Percentiles rank a stretch among this genome's conserved stretches.
phyloP scores from a whole-genome alignment of 2,113 vertebrate genomes.

The Verasper variegatus region DNA sequence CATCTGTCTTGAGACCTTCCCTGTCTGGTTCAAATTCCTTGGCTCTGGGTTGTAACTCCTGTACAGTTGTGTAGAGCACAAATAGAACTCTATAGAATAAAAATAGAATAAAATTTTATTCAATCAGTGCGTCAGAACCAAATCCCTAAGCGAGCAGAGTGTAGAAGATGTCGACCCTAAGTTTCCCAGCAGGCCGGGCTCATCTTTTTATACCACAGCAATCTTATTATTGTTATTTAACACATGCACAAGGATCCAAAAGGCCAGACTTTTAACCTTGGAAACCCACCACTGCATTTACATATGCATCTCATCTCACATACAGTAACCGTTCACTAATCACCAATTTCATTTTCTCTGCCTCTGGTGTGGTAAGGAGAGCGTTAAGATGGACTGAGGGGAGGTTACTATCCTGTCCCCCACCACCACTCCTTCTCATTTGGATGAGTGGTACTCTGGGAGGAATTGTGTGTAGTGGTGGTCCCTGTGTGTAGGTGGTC shows the following conservation, averaged over 20 bases:
- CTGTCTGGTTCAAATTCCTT: background rate
- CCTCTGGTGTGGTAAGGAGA: no score
- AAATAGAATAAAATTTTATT: no score
- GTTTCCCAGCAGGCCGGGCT: background rate
- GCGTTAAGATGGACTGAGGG: no score
- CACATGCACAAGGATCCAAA: background rate
- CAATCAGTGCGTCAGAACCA: background rate
- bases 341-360: no score
- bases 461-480: background rate
- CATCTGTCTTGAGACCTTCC: background rate
- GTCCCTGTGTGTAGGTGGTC: constrained; percentile 19
- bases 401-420: no score
- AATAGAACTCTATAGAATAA: no score
- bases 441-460: constrained; percentile 16
- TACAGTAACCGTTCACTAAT: background rate
- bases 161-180: background rate
- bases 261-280: background rate
- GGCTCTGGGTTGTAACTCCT: background rate
- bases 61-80: background rate
- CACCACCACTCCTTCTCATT: constrained; percentile 18
- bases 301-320: background rate
- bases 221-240: background rate
- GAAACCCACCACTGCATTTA: background rate
- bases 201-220: background rate
- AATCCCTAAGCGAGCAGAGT: background rate